phyloP scores from a whole-genome alignment of 2,113 vertebrate genomes.

The Aspiorhynchus laticeps region DNA sequence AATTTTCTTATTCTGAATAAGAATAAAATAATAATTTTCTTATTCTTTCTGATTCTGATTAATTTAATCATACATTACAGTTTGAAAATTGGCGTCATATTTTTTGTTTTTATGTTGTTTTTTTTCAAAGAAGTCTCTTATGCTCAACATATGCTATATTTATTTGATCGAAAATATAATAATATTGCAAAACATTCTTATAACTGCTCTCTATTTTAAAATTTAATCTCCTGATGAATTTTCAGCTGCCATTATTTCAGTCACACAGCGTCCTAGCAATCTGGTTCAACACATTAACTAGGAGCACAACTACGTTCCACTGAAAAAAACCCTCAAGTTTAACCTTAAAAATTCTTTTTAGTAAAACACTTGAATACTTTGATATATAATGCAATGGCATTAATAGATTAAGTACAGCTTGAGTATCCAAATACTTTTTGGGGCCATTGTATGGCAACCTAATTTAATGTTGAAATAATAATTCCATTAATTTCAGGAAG shows the following conservation, averaged over 20 bases:
- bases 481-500: background rate
- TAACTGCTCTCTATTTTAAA: background rate
- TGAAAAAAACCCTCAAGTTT: background rate
- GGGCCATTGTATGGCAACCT: background rate
- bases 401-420: background rate
- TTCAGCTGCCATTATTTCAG: too few relatives aligned
- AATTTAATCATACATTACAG: background rate
- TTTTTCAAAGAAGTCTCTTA: background rate
- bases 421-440: background rate
- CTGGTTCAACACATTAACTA: background rate
- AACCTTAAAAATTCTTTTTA: background rate
- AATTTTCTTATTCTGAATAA: too few relatives aligned
- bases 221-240: too few relatives aligned
- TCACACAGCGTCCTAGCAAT: background rate
- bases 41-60: too few relatives aligned
- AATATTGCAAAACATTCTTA: background rate
- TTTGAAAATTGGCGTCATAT: background rate
- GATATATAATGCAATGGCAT: background rate
- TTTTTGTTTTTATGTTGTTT: too few relatives aligned
- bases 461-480: background rate
- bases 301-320: background rate
- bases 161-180: background rate
- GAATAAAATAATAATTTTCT: too few relatives aligned
- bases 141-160: background rate
- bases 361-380: background rate